Base-by-base conservation (phyloP, 2,888 invertebrate genomes). In the Acrocera orbiculus region DNA sequence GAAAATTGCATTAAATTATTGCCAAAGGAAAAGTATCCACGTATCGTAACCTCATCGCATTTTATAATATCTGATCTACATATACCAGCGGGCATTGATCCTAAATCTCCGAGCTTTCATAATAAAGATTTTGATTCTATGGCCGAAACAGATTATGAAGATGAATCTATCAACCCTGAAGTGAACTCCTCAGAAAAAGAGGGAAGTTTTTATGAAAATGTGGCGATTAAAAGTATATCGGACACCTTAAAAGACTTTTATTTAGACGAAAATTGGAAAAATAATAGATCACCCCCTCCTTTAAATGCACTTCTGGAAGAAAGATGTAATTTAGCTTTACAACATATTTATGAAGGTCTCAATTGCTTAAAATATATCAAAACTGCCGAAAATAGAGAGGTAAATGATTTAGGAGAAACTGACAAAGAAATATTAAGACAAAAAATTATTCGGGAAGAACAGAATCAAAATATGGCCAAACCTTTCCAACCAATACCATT, bases 51-150 rank as follows among this genome's bases (percentile, higher is more conserved):
- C 0, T 87, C 90, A 0, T 85, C 89, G 0, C 80, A 86, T 52
- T 89, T 80, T 50, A 82, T 90, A 71, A 54, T 92, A 26, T 74
- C 89, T 0, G 90, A 92, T 57, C 58, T 90, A 33, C 85, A 81
- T 51, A 66, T 92, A 24, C 86, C 89, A 0, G 77, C 79, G 2
- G 75, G 76, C 27, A 79, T 80, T 1, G 75, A 86, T 59, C 85
- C 85, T 0, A 75, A 73, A 10, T 62, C 66, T 20, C 83, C 83
- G 0, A 66, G 70, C 63, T 58, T 60, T 27, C 23, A 39, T 26
- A 51, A 40, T 14, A 42, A 42, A 4, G 54, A 55, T 36, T 45
- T 58, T 34, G 59, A 60, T 38, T 57, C 58, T 5, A 53, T 56
- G 22, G 51, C 58, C 2, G 66, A 66, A 31, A 49, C 53, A 2